These are phyloP conservation scores for Serrognathus titanus DNA, from an alignment of 2,888 invertebrate genomes.

Conservation along the genomic window DNA sequence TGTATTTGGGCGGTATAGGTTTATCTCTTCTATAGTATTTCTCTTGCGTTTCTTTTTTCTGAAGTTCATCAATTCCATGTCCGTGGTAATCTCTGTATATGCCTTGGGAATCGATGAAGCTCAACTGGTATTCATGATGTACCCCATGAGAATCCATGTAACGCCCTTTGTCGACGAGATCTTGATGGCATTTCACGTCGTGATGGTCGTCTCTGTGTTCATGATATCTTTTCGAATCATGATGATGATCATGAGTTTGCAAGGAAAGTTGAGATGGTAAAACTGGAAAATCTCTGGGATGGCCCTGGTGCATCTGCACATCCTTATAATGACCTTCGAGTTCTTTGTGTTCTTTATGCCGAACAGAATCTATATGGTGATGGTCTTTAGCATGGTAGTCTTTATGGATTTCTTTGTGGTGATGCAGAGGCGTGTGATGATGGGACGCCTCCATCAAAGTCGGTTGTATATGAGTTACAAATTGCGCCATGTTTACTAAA, in stretches of 20 bases:
- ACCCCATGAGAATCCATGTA: constrained; percentile 46
- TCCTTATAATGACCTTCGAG: constrained; percentile 32
- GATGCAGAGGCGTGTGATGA: constrained; percentile 55
- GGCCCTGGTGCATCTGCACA: constrained; percentile 31
- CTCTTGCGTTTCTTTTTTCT: constrained; percentile 23
- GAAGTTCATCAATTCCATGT: constrained; percentile 36
- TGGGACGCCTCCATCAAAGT: constrained; percentile 58
- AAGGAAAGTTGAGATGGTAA: constrained; percentile 34
- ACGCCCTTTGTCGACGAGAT: constrained; percentile 37
- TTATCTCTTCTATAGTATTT: constrained; percentile 20
- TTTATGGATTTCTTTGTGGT: constrained; percentile 50
- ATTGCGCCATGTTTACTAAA: constrained; percentile 52
- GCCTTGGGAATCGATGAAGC: constrained; percentile 47
- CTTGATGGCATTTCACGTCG: constrained; percentile 21
- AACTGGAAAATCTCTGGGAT: constrained; percentile 41
- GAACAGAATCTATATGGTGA: constrained; percentile 29
- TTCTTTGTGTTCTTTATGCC: constrained; percentile 29
- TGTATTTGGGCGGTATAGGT: constrained; percentile 45
- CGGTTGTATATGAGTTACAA: constrained; percentile 59
- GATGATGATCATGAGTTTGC: constrained; percentile 30
- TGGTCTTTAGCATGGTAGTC: constrained; percentile 32
- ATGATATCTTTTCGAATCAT: constrained; percentile 15
- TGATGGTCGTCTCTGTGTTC: constrained; percentile 22
- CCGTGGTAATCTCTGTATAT: constrained; percentile 45
- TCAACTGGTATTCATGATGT: constrained; percentile 43